These are phyloP conservation scores for Leptodactylus fallax DNA, from an alignment of 2,797 vertebrate genomes.

Conservation along the genomic window DNA sequence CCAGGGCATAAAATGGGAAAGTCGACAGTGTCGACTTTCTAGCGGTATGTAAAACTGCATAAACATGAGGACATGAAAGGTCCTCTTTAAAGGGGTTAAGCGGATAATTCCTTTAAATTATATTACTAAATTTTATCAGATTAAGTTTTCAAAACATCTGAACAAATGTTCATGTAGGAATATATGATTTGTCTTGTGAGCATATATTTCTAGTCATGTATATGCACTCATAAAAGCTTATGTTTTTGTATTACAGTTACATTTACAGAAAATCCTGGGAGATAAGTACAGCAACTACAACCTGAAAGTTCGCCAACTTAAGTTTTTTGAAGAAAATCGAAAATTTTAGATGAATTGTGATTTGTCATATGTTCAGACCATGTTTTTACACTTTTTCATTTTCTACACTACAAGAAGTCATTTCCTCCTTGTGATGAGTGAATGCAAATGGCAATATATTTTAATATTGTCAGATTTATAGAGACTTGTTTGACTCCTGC, in stretches of 20 bases:
- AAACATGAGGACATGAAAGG: too few relatives aligned
- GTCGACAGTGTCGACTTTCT: too few relatives aligned
- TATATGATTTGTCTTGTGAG: background rate
- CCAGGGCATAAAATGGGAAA: too few relatives aligned
- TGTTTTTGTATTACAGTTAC: constrained; percentile 73
- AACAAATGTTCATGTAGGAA: too few relatives aligned
- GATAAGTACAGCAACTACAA: constrained; percentile 86
- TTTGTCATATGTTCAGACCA: constrained; percentile 63
- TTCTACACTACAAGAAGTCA: background rate
- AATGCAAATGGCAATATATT: constrained; percentile 30
- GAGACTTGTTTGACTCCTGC: background rate
- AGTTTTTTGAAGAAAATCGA: constrained; percentile 92
- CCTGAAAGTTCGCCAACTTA: constrained; percentile 90
- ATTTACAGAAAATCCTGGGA: constrained; percentile 86
- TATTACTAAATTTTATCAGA: too few relatives aligned
- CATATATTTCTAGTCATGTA: background rate
- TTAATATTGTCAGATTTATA: constrained; percentile 32
- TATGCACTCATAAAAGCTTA: background rate
- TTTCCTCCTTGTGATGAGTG: constrained; percentile 19
- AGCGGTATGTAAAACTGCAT: too few relatives aligned
- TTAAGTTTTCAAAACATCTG: too few relatives aligned
- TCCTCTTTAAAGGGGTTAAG: too few relatives aligned
- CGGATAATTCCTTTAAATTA: too few relatives aligned
- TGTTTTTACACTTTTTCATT: constrained; percentile 66
- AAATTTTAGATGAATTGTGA: constrained; percentile 73